Conservation (phyloP, 2,797 vertebrate genomes). For the Anniella stebbinsi region DNA sequence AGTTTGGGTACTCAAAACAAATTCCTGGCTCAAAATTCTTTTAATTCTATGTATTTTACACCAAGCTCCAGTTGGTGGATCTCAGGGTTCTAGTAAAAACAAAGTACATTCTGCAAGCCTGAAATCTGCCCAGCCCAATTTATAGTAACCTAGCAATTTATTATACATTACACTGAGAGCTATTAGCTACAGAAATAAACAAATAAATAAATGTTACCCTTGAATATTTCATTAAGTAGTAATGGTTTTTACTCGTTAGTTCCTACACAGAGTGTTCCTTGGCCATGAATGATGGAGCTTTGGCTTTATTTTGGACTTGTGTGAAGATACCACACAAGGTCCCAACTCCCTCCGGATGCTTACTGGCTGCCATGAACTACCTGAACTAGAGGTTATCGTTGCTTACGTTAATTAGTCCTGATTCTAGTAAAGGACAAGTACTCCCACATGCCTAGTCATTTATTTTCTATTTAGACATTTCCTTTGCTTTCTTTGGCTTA, state of each 20-base stretch:
- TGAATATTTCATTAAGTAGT: not conserved
- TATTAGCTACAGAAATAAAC: no score
- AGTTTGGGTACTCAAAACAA: no score
- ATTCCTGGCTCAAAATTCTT: no score
- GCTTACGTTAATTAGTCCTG: slow-evolving; percentile 68
- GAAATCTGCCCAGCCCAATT: no score
- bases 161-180: no score
- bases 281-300: slow-evolving; percentile 54
- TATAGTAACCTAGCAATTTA: not conserved
- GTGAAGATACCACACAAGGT: slow-evolving; percentile 61
- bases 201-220: not conserved
- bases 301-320: slow-evolving; percentile 60
- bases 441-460: slow-evolving; percentile 68
- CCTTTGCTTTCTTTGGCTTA: slow-evolving; percentile 74
- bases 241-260: slow-evolving; percentile 6
- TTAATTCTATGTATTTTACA: no score
- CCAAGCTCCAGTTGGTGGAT: no score
- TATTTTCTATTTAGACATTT: slow-evolving; percentile 68
- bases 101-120: no score
- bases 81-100: no score
- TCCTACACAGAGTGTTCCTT: slow-evolving; percentile 34
- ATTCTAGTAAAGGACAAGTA: slow-evolving; percentile 73
- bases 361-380: slow-evolving; percentile 68
- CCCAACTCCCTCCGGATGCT: slow-evolving; percentile 58
- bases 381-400: slow-evolving; percentile 66